Base-by-base conservation (phyloP, 2,113 vertebrate genomes). In the Poecile atricapillus region DNA sequence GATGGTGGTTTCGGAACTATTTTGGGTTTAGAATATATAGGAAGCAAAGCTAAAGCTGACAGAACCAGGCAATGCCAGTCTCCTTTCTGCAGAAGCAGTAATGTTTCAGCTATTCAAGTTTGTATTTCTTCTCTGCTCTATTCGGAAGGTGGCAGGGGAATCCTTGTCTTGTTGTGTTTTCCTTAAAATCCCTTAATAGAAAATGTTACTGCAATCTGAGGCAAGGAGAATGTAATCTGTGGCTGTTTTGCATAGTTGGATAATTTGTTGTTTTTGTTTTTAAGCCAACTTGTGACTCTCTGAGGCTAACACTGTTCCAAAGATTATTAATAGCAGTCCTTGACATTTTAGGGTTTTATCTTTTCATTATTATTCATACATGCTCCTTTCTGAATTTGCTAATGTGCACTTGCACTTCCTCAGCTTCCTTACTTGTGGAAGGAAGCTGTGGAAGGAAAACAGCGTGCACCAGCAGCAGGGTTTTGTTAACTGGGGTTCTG, bases 221-320 rank as follows among this genome's bases (percentile, higher is more conserved):
- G 71, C 82, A 79, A 47, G 11, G 22, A 63, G 59, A 91, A 91
- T 59, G 83, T 85, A 71, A 79, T 94, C 60, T 69, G 53, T 87
- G 95, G 84, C 81, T 87, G 47, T 83, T 93, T 80, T 81, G 47
- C 93, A 85, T 94, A 92, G 79, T 39, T 95, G 78, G 60, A 53
- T 87, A 75, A 86, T 74, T 73, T 88, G 68, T 75, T 95, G 58
- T 7, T 77, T 94, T 95, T 91, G 69, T 68, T 94, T 89, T 78
- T 82, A 58, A 80, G 93, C 87, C 85, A 93, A 11, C 0, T 87
- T 43, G 21, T 79, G 71, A 74, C 80, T 90, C 74, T 91, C 67
- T 35, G 58, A 63, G 53, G 30, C 53, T 89, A 63, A 56, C 13
- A 31, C 13, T 53, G 46, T 41, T 94, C 63, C 74, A 88, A 65